phyloP scores from a whole-genome alignment of 1,140 invertebrate species.

The Drosophila leontia region DNA sequence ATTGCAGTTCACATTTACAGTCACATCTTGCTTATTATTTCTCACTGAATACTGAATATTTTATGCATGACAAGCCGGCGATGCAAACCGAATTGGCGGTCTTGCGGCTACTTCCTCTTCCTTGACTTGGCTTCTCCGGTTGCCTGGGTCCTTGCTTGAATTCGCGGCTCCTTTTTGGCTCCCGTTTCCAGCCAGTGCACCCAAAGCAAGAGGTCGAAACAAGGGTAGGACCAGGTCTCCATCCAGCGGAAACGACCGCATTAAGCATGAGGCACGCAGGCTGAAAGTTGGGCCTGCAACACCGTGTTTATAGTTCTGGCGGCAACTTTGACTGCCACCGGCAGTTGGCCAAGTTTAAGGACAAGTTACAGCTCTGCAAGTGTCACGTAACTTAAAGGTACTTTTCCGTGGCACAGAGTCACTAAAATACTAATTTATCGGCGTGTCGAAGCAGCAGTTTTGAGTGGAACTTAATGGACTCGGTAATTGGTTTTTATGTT shows the following conservation, averaged over 20 bases:
- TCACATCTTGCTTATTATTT: conserved; percentile 31
- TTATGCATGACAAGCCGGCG: conserved; percentile 39
- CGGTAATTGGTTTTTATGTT: conserved; percentile 22
- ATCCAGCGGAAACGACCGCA: not conserved
- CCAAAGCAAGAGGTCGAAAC: conserved; percentile 8
- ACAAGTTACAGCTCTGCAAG: conserved; percentile 19
- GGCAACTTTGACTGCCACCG: conserved; percentile 34
- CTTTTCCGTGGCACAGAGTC: conserved; percentile 7
- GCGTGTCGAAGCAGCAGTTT: conserved; percentile 5
- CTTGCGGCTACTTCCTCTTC: conserved; percentile 24
- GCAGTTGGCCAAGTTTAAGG: conserved; percentile 37
- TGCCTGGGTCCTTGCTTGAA: conserved; percentile 5
- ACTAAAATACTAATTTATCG: conserved; percentile 28
- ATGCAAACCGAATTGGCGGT: conserved; percentile 49
- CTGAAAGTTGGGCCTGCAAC: conserved; percentile 9
- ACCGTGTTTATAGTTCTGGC: conserved; percentile 26
- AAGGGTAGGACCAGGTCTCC: conserved; percentile 13
- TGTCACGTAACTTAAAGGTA: conserved; percentile 42
- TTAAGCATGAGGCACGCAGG: conserved; percentile 32
- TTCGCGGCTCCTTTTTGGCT: conserved; percentile 9
- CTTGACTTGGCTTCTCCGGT: conserved; percentile 5
- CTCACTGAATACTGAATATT: conserved; percentile 41
- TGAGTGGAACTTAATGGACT: conserved; percentile 17
- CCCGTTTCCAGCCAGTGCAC: conserved; percentile 27
- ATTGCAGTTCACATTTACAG: conserved; percentile 18